Percentiles rank a stretch among this genome's conserved stretches.
phyloP scores from a whole-genome alignment of 2,797 vertebrate genomes.

The Macropodus opercularis region DNA sequence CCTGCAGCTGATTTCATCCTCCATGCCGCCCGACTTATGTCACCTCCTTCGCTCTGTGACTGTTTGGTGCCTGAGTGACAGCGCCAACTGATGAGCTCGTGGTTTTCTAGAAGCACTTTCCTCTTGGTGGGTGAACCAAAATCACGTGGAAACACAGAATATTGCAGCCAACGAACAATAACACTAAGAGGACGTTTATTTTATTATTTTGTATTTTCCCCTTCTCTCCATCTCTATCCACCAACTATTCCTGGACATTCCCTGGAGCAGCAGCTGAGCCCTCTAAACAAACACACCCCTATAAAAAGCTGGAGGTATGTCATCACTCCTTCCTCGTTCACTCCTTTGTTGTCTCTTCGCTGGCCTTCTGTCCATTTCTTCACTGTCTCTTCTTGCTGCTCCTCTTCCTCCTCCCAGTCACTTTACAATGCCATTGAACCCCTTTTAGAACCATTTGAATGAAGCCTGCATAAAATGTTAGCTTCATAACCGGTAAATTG shows the following conservation, averaged over 20 bases:
- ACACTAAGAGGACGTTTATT: background rate
- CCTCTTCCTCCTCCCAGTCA: too few species aligned
- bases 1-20: slow-evolving; percentile 20
- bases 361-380: background rate
- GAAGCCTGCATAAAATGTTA: too few species aligned
- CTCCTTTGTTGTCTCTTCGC: background rate
- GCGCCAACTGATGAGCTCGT: slow-evolving; percentile 63
- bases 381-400: background rate
- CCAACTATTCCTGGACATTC: slow-evolving; percentile 75
- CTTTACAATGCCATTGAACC: too few species aligned
- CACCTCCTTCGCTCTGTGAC: slow-evolving; percentile 40
- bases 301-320: slow-evolving; percentile 66
- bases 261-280: slow-evolving; percentile 59
- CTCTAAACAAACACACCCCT: slow-evolving; percentile 62
- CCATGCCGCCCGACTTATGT: slow-evolving; percentile 46
- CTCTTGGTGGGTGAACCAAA: background rate
- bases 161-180: background rate
- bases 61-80: slow-evolving; percentile 63
- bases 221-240: slow-evolving; percentile 13
- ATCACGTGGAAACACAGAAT: background rate
- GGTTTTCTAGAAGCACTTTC: slow-evolving; percentile 2
- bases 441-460: too few species aligned
- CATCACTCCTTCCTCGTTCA: slow-evolving; percentile 26
- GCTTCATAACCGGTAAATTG: too few species aligned
- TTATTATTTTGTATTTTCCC: background rate